Base-by-base conservation (phyloP, 2,113 vertebrate genomes). In the Fregata magnificens region DNA sequence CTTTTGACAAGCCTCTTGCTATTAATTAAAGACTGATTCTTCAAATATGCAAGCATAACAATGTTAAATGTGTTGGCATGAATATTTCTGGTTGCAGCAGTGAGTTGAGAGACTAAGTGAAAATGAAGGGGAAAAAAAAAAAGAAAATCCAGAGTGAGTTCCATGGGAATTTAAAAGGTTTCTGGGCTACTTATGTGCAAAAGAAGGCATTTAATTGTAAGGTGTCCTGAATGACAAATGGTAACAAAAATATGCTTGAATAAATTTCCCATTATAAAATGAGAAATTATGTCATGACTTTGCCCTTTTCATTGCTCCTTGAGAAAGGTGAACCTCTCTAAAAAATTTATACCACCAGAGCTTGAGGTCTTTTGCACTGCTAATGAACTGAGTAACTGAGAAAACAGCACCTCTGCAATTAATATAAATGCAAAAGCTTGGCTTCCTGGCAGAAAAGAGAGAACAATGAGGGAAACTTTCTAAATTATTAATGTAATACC, bases 201-300 rank as follows among this genome's bases (percentile, higher is more conserved):
- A 97, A 81, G 82, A 95, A 95, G 56, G 36, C 26, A 74, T 98
- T 98, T 97, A 97, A 95, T 96, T 97, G 31, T 94, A 96, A 91
- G 73, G 26, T 95, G 47, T 95, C 79, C 63, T 96, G 58, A 36
- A 26, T 96, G 86, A 97, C 96, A 95, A 97, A 97, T 83, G 63
- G 50, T 26, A 55, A 36, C 21, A 63, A 95, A 87, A 96, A 88
- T 5, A 81, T 44, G 8, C 42, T 95, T 96, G 92, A 98, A 98
- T 97, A 97, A 96, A 98, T 98, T 98, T 47, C n/a, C 73, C 69
- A 87, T 97, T 97, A 97, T 92, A 81, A 97, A 98, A 97, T 95
- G 70, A 96, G 65, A 93, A 98, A 97, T 97, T 97, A 52, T 86
- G 71, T 92, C 34, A 89, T 88, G 70, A 72, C 58, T 96, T 95